Evolutionary conservation across 2,888 invertebrate species (phyloP).

Genomic region (Hydroisotoma schaefferi): DNA sequence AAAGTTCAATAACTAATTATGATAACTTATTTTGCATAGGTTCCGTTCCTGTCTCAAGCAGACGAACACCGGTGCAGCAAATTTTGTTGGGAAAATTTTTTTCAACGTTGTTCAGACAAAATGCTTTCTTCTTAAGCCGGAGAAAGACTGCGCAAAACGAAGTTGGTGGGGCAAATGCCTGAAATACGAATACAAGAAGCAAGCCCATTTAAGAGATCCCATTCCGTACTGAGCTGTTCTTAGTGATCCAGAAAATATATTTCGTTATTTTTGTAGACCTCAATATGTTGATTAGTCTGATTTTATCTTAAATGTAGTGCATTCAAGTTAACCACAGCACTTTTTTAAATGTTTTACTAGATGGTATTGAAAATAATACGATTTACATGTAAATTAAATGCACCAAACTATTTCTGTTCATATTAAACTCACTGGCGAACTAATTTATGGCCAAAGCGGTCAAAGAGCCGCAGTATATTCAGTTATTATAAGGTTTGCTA

Average conservation of each 20-base stretch:
- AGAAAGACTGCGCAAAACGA: slow-evolving; percentile 69
- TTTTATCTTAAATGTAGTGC: background rate
- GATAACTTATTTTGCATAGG: slow-evolving; percentile 63
- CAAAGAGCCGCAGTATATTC: too few species aligned
- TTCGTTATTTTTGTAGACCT: background rate
- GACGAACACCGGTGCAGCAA: slow-evolving; percentile 78
- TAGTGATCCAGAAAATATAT: background rate
- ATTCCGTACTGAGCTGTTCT: slow-evolving; percentile 59
- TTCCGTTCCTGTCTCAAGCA: slow-evolving; percentile 89
- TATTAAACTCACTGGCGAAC: too few species aligned
- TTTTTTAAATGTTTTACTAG: background rate
- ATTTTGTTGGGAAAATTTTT: slow-evolving; percentile 86
- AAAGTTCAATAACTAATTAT: too few species aligned
- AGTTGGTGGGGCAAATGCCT: slow-evolving; percentile 79
- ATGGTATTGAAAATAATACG: background rate
- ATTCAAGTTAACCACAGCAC: background rate
- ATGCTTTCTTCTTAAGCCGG: slow-evolving; percentile 80
- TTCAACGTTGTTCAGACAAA: slow-evolving; percentile 94
- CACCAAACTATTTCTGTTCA: too few species aligned
- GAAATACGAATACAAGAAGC: slow-evolving; percentile 56
- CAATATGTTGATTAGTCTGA: background rate
- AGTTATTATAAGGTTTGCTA: too few species aligned
- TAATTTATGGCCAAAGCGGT: too few species aligned
- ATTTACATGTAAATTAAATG: background rate
- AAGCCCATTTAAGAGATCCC: slow-evolving; percentile 64